Evolutionary conservation across 2,113 vertebrate genomes (phyloP).

Genomic region (Brachyhypopomus occidentalis): DNA sequence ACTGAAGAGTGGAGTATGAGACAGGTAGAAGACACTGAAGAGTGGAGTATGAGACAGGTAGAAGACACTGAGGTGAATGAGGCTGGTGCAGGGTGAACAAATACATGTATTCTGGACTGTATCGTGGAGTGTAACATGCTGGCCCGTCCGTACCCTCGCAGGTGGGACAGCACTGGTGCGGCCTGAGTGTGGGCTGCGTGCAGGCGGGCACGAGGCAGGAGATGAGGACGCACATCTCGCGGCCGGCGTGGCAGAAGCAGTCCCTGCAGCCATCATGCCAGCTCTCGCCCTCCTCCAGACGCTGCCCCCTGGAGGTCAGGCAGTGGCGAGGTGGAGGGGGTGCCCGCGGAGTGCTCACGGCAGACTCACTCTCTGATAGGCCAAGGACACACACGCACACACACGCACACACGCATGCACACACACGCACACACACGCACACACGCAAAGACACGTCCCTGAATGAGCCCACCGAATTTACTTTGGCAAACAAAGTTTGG

Average conservation of each 20-base stretch:
- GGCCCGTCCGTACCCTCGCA: conserved; percentile 72
- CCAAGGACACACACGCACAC: background rate
- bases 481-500: background rate
- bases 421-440: background rate
- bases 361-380: conserved; percentile 63
- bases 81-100: background rate
- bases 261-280: conserved; percentile 82
- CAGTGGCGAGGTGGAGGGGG: conserved; percentile 62
- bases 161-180: conserved; percentile 77
- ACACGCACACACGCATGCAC: background rate
- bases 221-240: conserved; percentile 82
- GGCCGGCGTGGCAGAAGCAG: conserved; percentile 76
- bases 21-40: too few species aligned
- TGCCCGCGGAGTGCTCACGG: conserved; percentile 56
- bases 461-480: background rate
- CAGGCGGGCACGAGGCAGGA: conserved; percentile 77
- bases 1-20: background rate
- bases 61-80: too few species aligned
- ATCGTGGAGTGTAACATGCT: background rate
- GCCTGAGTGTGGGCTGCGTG: conserved; percentile 70
- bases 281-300: conserved; percentile 71
- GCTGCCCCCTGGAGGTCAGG: conserved; percentile 70
- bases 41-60: too few species aligned
- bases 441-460: background rate
- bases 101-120: background rate